Percentiles rank a stretch among this genome's conserved stretches.
phyloP scores from a whole-genome alignment of 2,888 invertebrate genomes.

The Cecidostiba fungosa region DNA sequence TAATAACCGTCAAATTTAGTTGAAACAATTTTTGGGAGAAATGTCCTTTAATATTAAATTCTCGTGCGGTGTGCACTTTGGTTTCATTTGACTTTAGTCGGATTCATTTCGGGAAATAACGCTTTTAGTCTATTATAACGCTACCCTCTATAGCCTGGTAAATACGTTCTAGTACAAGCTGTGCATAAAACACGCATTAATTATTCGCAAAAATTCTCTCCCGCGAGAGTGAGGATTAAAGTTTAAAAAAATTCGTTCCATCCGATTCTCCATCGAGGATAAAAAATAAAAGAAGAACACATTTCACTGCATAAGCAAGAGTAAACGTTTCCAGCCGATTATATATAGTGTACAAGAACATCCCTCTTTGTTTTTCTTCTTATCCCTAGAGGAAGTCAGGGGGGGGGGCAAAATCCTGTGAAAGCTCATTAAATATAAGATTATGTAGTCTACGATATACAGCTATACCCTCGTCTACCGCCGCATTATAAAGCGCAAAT shows the following conservation, averaged over 20 bases:
- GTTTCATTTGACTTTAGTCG: neutral
- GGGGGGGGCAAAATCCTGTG: neutral
- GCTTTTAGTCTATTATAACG: neutral
- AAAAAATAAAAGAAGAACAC: neutral
- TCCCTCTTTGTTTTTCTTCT: neutral
- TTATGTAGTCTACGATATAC: constrained; percentile 4
- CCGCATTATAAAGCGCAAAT: neutral
- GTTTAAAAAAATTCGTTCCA: no score
- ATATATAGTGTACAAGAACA: neutral
- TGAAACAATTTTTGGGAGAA: neutral
- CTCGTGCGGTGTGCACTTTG: neutral
- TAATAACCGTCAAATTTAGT: neutral
- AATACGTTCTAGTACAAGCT: no score
- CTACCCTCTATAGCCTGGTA: neutral
- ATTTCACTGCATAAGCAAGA: neutral
- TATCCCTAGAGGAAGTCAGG: neutral
- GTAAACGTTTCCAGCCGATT: constrained; percentile 1
- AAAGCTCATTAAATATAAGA: neutral
- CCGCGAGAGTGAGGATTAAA: no score
- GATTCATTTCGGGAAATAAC: neutral
- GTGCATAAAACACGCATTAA: no score
- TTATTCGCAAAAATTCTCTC: no score
- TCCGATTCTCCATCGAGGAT: neutral
- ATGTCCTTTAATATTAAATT: neutral
- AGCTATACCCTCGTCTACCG: neutral